Evolutionary conservation across 1,140 invertebrate species (phyloP).

Genomic region (Drosophila pseudoananassae): DNA sequence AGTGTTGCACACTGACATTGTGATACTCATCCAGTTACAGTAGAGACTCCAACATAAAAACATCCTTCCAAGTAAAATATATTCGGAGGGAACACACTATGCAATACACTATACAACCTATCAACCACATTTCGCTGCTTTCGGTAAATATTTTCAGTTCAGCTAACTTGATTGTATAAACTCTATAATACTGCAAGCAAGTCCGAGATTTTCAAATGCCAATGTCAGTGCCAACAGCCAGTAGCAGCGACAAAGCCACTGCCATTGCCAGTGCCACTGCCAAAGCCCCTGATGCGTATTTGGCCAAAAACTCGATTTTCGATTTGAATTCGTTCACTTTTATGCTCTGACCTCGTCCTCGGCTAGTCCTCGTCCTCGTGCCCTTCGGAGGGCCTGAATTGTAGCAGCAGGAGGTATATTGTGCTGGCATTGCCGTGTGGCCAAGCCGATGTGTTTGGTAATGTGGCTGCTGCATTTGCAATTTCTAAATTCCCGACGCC

Average conservation of each 20-base stretch:
- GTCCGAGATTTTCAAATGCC: constrained; percentile 35
- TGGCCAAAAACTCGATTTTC: constrained; percentile 72
- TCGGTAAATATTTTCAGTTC: not conserved
- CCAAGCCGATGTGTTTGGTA: constrained; percentile 23
- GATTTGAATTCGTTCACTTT: constrained; percentile 52
- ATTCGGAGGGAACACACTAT: not conserved
- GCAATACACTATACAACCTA: too few relatives aligned
- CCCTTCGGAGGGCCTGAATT: constrained; percentile 43
- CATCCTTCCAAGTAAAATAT: too few relatives aligned
- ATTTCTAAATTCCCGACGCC: constrained; percentile 56
- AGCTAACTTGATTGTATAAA: not conserved
- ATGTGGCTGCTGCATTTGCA: constrained; percentile 70
- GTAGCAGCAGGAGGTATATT: constrained; percentile 40
- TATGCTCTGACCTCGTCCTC: constrained; percentile 40
- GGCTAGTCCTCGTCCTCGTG: not conserved
- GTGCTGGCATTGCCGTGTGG: constrained; percentile 9
- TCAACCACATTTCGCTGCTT: not conserved
- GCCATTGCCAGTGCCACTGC: constrained; percentile 42
- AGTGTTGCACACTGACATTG: constrained; percentile 58
- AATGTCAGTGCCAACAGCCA: constrained; percentile 50
- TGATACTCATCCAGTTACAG: constrained; percentile 22
- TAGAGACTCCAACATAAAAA: constrained; percentile 2
- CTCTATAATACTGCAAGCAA: not conserved
- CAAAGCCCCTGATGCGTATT: constrained; percentile 47
- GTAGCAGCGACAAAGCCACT: constrained; percentile 8